phyloP scores from a whole-genome alignment of 2,113 vertebrate species.

The Xiphophorus maculatus region DNA sequence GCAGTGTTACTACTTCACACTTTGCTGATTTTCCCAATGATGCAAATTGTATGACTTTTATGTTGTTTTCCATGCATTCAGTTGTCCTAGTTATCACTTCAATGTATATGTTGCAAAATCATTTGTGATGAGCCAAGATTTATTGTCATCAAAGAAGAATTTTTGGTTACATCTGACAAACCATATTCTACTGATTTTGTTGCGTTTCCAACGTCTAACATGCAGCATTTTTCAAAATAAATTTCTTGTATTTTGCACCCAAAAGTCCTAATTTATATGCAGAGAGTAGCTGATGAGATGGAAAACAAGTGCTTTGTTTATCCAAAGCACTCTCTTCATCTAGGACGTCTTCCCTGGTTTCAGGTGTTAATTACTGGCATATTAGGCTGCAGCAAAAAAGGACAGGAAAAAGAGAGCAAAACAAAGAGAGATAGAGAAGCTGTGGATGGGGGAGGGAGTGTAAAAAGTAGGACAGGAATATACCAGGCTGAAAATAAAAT shows the following conservation, averaged over 20 bases:
- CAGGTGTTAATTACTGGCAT: conserved; percentile 70
- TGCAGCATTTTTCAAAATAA: conserved; percentile 12
- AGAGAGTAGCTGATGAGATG: conserved; percentile 42
- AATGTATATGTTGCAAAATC: not conserved
- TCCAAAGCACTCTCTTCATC: conserved; percentile 54
- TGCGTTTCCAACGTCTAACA: conserved; percentile 4
- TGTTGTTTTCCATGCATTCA: conserved; percentile 23
- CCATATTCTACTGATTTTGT: not conserved
- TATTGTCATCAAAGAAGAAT: not conserved
- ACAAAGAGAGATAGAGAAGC: conserved; percentile 7
- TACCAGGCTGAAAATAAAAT: conserved; percentile 30
- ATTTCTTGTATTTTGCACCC: conserved; percentile 17
- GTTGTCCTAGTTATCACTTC: conserved; percentile 31
- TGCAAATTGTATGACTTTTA: conserved; percentile 33
- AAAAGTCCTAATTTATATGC: conserved; percentile 39
- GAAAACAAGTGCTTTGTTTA: conserved; percentile 57
- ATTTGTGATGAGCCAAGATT: conserved; percentile 4
- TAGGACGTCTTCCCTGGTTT: conserved; percentile 44
- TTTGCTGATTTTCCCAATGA: not conserved
- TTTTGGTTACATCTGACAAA: not conserved
- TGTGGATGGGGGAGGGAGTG: conserved; percentile 7
- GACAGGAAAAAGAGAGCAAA: conserved; percentile 3
- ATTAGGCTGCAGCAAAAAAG: conserved; percentile 57
- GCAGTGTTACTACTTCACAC: conserved; percentile 19
- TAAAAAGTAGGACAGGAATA: conserved; percentile 58